Percentiles rank a stretch among this genome's conserved stretches.
Evolutionary conservation across 2,888 invertebrate genomes (phyloP).

Genomic region (Rhagonycha lutea): DNA sequence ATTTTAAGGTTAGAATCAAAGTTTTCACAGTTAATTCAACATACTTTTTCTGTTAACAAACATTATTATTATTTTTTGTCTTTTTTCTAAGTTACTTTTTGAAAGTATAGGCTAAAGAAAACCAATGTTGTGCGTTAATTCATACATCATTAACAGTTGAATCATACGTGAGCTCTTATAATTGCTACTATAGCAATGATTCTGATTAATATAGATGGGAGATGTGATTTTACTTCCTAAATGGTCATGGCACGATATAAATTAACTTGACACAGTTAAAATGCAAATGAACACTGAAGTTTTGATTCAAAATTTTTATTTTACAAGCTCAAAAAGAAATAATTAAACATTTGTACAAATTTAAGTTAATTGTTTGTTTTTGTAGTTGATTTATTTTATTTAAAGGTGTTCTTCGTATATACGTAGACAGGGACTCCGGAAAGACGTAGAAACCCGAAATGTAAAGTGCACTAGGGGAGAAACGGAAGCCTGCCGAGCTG

Average conservation of each 20-base stretch:
- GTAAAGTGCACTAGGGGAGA: slow-evolving; percentile 22
- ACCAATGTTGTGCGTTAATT: no score
- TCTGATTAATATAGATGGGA: no score
- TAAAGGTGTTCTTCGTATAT: slow-evolving; percentile 4
- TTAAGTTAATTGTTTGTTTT: not conserved
- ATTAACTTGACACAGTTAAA: not conserved
- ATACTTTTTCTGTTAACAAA: no score
- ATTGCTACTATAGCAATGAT: no score
- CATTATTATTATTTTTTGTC: no score
- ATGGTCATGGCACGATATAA: not conserved
- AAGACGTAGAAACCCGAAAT: slow-evolving; percentile 30
- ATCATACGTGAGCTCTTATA: no score
- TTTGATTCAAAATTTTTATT: not conserved
- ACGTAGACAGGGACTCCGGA: slow-evolving; percentile 21
- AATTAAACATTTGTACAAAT: not conserved
- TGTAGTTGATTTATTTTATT: not conserved
- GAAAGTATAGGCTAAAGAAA: no score
- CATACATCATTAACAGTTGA: no score
- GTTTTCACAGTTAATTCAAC: no score
- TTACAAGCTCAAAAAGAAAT: not conserved
- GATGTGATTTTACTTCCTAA: not conserved
- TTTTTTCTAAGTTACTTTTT: no score
- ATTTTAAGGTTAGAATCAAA: no score
- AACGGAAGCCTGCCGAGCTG: slow-evolving; percentile 30
- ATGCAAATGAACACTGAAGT: not conserved